Evolutionary conservation across 2,113 vertebrate genomes (phyloP), one percentile per base, ranked within the genome.

Genomic region (Copsychus sechellarum): DNA sequence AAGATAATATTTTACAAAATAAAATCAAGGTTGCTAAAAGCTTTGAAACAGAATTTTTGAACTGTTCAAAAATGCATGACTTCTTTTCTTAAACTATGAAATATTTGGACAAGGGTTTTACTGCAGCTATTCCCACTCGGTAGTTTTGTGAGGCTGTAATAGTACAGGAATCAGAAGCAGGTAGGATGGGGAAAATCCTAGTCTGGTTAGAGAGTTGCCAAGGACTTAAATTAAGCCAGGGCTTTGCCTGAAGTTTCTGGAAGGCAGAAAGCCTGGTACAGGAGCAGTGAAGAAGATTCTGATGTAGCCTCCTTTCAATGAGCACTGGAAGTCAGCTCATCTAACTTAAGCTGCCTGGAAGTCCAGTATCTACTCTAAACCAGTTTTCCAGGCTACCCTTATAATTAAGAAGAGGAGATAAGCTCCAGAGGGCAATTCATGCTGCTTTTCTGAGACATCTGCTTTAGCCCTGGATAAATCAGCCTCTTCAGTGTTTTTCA

Each of bases 401-500:
- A 86, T 84, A 95, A 97, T 95, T 95, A 96, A 83, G 8, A 19
- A 74, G 89, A 92, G 67, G 47, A 73, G 76, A 83, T 95, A 92
- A 96, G 88, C 88, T 95, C 86, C 69, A 73, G 94, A 95, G 94
- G 86, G 88, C 94, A 95, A 88, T 90, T 94, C 80, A 84, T 53
- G 94, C 86, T 86, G 91, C 88, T 92, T 88, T 86, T 58, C 60
- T 92, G 82, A 93, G 91, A 81, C 91, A 81, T 40, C 67, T 78
- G 61, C 80, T 94, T 94, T 88, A 86, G 56, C 80, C 81, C 51
- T n/a, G 60, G 92, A 93, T 93, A 93, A 96, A 38, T 64, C 80
- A 66, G 54, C 56, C 64, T 94, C 82, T 61, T 88, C 67, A 42
- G 50, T 88, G 67, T 69, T 90, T 93, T 92, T 77, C 79, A 66